phyloP scores from a whole-genome alignment of 1,140 invertebrate genomes.

The Mylabris phalerata region DNA sequence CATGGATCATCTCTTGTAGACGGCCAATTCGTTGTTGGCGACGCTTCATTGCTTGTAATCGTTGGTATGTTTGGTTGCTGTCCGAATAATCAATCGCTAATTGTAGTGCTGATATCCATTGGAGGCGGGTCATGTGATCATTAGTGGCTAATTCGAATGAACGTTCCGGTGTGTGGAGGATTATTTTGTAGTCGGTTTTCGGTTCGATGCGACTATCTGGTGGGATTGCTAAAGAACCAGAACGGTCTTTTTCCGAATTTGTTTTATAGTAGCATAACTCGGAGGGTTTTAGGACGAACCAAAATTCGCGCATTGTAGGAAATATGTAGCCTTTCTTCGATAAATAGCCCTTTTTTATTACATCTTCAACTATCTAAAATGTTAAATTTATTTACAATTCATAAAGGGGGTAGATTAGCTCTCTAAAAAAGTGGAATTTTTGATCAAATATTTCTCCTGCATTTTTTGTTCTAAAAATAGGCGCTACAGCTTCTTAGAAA shows the following conservation, averaged over 20 bases:
- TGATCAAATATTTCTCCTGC: too few species aligned
- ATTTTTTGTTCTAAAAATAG: too few species aligned
- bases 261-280: slow-evolving; percentile 69
- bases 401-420: too few species aligned
- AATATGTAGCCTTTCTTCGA: slow-evolving; percentile 67
- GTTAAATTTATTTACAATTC: too few species aligned
- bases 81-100: slow-evolving; percentile 59
- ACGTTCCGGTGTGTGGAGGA: slow-evolving; percentile 58
- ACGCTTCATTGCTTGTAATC: slow-evolving; percentile 52
- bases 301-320: slow-evolving; percentile 68
- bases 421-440: too few species aligned
- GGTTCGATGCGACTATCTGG: slow-evolving; percentile 59
- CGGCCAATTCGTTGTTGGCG: slow-evolving; percentile 53
- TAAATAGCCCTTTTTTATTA: slow-evolving; percentile 74
- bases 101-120: slow-evolving; percentile 65
- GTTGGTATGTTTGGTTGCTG: slow-evolving; percentile 59
- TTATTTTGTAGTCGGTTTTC: slow-evolving; percentile 45
- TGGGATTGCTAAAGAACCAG: slow-evolving; percentile 59
- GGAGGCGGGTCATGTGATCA: slow-evolving; percentile 61
- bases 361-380: slow-evolving; percentile 59
- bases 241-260: slow-evolving; percentile 61
- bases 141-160: slow-evolving; percentile 62
- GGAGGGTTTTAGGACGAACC: slow-evolving; percentile 69
- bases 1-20: slow-evolving; percentile 49
- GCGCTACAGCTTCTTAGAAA: too few species aligned